Evolutionary conservation across 2,113 vertebrate genomes (phyloP), one percentile per base, ranked within the genome.

Genomic region (Otolemur garnettii): DNA sequence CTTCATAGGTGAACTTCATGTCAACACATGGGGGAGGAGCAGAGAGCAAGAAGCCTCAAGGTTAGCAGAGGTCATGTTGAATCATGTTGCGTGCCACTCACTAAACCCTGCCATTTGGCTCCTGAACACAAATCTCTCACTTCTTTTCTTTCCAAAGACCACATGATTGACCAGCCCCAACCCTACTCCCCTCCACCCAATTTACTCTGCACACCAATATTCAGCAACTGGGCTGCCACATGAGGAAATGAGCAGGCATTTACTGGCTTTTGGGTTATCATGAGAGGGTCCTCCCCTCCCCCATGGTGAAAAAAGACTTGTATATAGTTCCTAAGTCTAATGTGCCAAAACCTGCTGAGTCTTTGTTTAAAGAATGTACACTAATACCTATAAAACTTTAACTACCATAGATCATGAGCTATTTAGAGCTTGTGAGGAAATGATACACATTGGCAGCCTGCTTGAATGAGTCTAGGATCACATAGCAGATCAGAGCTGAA

Each of bases 391-490:
- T 74, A 64, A 78, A 96, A 80, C 68, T 50, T 62, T 92, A 77
- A 72, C 79, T 45, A 13, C 68, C 8, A 18, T 21, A 72, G 75
- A 88, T 72, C 72, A 78, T 3, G 50, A 97, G 62, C 72, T 81
- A 74, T 88, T 88, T 75, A 71, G 53, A 92, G 83, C 57, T 50
- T 53, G 74, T 1, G 74, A 82, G 78, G 86, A 87, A 90, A 85
- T 62, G 66, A 82, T 22, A 45, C 57, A 35, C 68, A 66, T 1
- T 35, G 90, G 81, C 81, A 87, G 13, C 71, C 62, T 38, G 87
- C 91, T 77, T 69, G 85, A 93, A 88, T 87, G 94, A 90, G 45
- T 87, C 71, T 96, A 74, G 93, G 95, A 92, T 83, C 45, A 79
- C 60, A 75, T 1, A 19, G 62, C 35, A 66, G 64, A 85, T 89